Evolutionary conservation across 92 coral and sea anemone genomes (phyloP), one percentile per base, ranked within the genome.

Genomic region (Paramuricea clavata): DNA sequence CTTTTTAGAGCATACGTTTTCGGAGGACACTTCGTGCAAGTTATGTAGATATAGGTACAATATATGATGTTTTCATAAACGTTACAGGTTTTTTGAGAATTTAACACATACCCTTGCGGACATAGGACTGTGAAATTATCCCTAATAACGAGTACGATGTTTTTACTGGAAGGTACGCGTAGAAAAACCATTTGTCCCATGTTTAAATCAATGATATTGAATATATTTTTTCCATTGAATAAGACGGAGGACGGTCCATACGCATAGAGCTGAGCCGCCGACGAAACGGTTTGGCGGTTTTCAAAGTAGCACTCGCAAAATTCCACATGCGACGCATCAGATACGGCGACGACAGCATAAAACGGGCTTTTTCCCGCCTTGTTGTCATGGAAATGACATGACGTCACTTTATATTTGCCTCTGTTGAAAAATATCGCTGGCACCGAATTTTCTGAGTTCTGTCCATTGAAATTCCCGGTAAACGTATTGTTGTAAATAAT

Each of bases 341-440:
- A 72, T 2, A 72, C 52, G 16, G 78, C 36, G 28, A 44, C 54
- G 30, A 39, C 52, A 36, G 50, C 50, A 17, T 25, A 36, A 41
- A 65, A 65, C 39, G 72, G 72, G 41, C 72, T 65, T 65, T 72
- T 12, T 0, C 30, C 56, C 12, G 78, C 50, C 31, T 42, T 39
- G 78, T 72, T 72, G 78, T 72, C 78, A 72, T 27, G 56, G 78
- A 72, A 72, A 72, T 28, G 56, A 26, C 52, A 17, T 19, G 78
- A 39, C 52, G 28, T 72, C 30, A 72, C 52, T 31, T 41, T 32
- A 54, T 39, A 22, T 6, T 42, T 41, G 17, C 52, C 78, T 41
- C 12, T 1, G 31, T 22, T 2, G 5, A 72, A 25, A 8, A n/a
- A 44, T n/a, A 72, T 72, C 7, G 54, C 57, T 11, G 78, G 32